Percentiles rank a stretch among this genome's conserved stretches.
phyloP scores from a whole-genome alignment of 2,113 vertebrate genomes.

The Chlamydotis undulata region DNA sequence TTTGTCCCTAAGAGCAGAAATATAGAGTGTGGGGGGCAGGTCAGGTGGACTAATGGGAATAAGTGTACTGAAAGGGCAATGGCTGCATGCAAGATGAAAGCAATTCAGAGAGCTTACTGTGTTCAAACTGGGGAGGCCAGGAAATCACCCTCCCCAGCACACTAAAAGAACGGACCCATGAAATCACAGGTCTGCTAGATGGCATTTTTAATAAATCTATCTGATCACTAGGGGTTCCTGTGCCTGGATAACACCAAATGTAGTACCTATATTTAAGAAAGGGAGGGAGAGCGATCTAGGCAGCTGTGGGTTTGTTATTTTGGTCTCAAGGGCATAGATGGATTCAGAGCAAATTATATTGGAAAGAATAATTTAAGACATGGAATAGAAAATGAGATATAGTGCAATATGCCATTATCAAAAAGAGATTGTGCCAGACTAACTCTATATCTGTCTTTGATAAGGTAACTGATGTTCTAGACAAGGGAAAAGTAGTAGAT shows the following conservation, averaged over 20 bases:
- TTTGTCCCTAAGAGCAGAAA: background rate
- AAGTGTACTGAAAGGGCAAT: background rate
- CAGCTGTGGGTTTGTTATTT: slow-evolving; percentile 42
- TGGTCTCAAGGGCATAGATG: slow-evolving; percentile 55
- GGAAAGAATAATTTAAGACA: slow-evolving; percentile 68
- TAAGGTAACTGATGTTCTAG: slow-evolving; percentile 68
- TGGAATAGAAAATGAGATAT: slow-evolving; percentile 66
- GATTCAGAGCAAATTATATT: slow-evolving; percentile 68
- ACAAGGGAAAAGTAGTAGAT: slow-evolving; percentile 59
- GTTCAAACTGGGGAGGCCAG: background rate
- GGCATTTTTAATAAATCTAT: slow-evolving; percentile 45
- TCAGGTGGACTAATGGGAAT: background rate
- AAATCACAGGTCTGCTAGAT: background rate
- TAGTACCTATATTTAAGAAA: slow-evolving; percentile 39
- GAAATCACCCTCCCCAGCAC: background rate
- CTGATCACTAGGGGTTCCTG: slow-evolving; percentile 24
- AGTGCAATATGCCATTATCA: slow-evolving; percentile 60
- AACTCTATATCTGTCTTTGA: slow-evolving; percentile 65
- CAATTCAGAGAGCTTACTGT: background rate
- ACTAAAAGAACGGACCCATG: background rate
- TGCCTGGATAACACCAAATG: slow-evolving; percentile 9
- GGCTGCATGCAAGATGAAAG: background rate
- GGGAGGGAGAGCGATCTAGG: background rate
- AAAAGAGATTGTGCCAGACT: slow-evolving; percentile 63
- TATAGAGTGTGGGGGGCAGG: background rate